Percentiles rank a stretch among this genome's conserved stretches.
Conservation (phyloP, 2,888 invertebrate genomes). For the Nebria salina region DNA sequence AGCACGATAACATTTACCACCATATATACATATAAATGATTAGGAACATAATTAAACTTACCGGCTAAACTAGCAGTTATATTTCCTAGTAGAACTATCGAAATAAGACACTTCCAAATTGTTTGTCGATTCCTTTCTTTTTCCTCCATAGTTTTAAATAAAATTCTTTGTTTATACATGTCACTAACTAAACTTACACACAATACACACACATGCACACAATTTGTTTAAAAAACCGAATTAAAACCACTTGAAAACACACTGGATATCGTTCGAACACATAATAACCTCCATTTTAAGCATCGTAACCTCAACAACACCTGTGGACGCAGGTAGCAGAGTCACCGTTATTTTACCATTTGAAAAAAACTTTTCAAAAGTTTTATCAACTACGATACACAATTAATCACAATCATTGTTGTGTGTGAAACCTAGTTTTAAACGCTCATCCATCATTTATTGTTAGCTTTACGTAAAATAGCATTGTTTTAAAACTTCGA, state of each 20-base stretch:
- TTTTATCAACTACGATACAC: not conserved
- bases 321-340: slow-evolving; percentile 50
- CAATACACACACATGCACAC: slow-evolving; percentile 21
- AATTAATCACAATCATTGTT: slow-evolving; percentile 9
- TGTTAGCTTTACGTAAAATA: not conserved
- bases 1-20: not conserved
- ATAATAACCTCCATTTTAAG: slow-evolving; percentile 49
- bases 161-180: slow-evolving; percentile 47
- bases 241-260: slow-evolving; percentile 38
- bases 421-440: not conserved
- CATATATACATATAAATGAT: not conserved
- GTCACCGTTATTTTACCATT: slow-evolving; percentile 49
- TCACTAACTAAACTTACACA: slow-evolving; percentile 14
- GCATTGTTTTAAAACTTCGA: not conserved
- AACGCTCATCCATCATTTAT: not conserved
- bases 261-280: slow-evolving; percentile 33
- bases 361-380: slow-evolving; percentile 14
- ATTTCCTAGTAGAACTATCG: not conserved
- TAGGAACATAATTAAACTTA: slow-evolving; percentile 15
- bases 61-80: slow-evolving; percentile 25
- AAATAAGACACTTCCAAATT: slow-evolving; percentile 19
- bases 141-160: slow-evolving; percentile 48
- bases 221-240: not conserved
- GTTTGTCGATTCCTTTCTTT: slow-evolving; percentile 47
- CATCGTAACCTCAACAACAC: slow-evolving; percentile 49